These are phyloP conservation scores for Trichonephila clavipes DNA, from an alignment of 1,140 invertebrate species.

Conservation along the genomic window DNA sequence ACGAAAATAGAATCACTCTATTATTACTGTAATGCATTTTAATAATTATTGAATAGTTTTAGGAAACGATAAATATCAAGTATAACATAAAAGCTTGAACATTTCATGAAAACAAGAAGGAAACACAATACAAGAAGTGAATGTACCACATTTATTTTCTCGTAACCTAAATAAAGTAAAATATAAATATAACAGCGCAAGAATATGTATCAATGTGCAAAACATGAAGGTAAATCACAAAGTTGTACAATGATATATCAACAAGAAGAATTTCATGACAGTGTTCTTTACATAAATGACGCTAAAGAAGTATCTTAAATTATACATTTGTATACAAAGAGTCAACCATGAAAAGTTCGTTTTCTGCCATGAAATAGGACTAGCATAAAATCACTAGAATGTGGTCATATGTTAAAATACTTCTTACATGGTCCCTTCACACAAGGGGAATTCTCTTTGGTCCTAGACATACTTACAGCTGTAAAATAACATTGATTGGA, in stretches of 20 bases:
- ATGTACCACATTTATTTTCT: slow-evolving; percentile 73
- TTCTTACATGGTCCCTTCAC: slow-evolving; percentile 64
- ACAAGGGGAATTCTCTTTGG: slow-evolving; percentile 44
- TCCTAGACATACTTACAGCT: slow-evolving; percentile 58
- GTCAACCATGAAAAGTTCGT: slow-evolving; percentile 23
- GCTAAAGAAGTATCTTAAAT: slow-evolving; percentile 37
- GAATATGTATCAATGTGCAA: slow-evolving; percentile 74
- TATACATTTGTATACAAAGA: slow-evolving; percentile 63
- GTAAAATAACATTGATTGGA: not conserved
- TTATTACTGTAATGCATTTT: too few relatives aligned
- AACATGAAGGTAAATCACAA: slow-evolving; percentile 74
- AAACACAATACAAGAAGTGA: not conserved
- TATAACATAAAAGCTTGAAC: not conserved
- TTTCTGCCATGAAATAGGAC: slow-evolving; percentile 44
- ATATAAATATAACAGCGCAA: slow-evolving; percentile 74
- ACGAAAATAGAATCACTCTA: too few relatives aligned
- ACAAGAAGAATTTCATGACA: slow-evolving; percentile 64
- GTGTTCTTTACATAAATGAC: slow-evolving; percentile 39
- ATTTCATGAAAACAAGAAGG: not conserved
- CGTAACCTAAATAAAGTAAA: slow-evolving; percentile 74
- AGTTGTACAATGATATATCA: slow-evolving; percentile 70
- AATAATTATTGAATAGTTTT: too few relatives aligned
- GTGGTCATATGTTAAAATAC: slow-evolving; percentile 47
- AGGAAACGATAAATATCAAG: too few relatives aligned
- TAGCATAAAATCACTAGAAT: slow-evolving; percentile 70